phyloP scores from a whole-genome alignment of 2,797 vertebrate species.

The Miichthys miiuy region DNA sequence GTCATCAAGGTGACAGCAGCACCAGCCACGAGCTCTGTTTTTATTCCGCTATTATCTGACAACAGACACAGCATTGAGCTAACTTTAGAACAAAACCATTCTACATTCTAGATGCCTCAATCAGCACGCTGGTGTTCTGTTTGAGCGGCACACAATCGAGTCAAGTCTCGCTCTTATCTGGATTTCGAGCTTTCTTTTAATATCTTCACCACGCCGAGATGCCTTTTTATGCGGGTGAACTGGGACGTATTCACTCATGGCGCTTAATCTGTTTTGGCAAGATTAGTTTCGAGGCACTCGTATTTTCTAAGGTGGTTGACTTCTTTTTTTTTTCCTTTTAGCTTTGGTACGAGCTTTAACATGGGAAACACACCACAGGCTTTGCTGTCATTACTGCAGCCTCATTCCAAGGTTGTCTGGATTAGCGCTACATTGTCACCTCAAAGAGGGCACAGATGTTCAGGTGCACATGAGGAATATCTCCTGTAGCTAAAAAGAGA shows the following conservation, averaged over 20 bases:
- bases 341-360: conserved; percentile 15
- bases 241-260: conserved; percentile 50
- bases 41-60: conserved; percentile 46
- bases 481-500: conserved; percentile 30
- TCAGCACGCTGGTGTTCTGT: conserved; percentile 33
- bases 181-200: conserved; percentile 48
- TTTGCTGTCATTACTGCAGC: conserved; percentile 45
- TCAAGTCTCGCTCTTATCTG: conserved; percentile 42
- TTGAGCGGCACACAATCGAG: conserved; percentile 16
- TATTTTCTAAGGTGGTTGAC: conserved; percentile 39
- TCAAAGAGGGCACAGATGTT: conserved; percentile 30
- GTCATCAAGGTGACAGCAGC: conserved; percentile 42
- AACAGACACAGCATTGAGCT: conserved; percentile 17
- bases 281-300: conserved; percentile 55
- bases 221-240: conserved; percentile 45
- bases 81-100: conserved; percentile 56
- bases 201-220: conserved; percentile 20
- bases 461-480: conserved; percentile 15
- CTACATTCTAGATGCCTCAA: conserved; percentile 30
- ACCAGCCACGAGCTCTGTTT: conserved; percentile 12
- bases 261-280: conserved; percentile 62
- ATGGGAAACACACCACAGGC: conserved; percentile 41
- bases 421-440: conserved; percentile 46
- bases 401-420: conserved; percentile 29
- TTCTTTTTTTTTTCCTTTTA: conserved; percentile 13